Evolutionary conservation across 2,888 invertebrate species (phyloP), one percentile per base, ranked within the genome.

Genomic region (Cheilosia grossa): DNA sequence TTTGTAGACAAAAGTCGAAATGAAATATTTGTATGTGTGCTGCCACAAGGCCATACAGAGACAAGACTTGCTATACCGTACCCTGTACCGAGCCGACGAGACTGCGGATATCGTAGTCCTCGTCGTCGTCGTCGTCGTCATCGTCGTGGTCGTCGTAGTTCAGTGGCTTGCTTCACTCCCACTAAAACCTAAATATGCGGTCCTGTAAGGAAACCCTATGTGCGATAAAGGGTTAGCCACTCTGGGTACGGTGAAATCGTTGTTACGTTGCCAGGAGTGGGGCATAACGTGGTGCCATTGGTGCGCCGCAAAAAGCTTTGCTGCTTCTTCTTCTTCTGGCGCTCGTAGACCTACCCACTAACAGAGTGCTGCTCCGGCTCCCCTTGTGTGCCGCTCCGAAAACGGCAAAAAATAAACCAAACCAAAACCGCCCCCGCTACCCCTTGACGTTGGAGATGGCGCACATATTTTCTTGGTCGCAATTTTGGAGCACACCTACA

Each of bases 171-270:
- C 88, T 89, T 88, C 88, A 89, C 90, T 90, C 90, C 91, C 91
- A 92, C 91, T 90, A 90, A 91, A 92, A 92, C 92, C 92, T 91
- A 92, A 92, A 92, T 92, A 92, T 92, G 92, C 91, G 92, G 92
- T 92, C 90, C 92, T 92, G 92, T 92, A 92, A 92, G 92, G 92
- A 92, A 92, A 92, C 92, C 89, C 91, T 90, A 91, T 91, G 92
- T 91, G 91, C 92, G 92, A 92, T 92, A 92, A 92, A 92, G 92
- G 92, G 92, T 92, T 92, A 92, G 92, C 92, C 92, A 91, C 92
- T 90, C 89, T 91, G 91, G 91, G 83, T 81, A 87, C 79, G 81
- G 81, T 85, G 69, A 82, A 85, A 85, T 86, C 78, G 78, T 78
- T 87, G 85, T 85, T 85, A 85, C 81, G 81, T 72, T 77, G 81